These are phyloP conservation scores for Drosophila chauvacae DNA, from an alignment of 1,140 invertebrate genomes.

Conservation along the genomic window DNA sequence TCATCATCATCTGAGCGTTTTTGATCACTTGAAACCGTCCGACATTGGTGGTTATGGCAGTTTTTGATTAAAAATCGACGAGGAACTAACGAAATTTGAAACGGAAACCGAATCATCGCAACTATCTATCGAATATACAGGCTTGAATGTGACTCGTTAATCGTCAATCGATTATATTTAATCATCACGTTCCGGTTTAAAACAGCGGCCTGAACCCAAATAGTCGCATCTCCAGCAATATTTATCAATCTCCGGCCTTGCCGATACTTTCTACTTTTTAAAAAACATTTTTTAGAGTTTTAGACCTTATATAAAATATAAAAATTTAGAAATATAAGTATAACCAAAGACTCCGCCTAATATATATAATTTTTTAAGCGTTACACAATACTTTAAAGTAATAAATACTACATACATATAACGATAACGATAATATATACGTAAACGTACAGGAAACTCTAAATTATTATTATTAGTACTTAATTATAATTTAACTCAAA, in stretches of 20 bases:
- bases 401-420: constrained; percentile 16
- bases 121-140: constrained; percentile 27
- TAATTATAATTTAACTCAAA: constrained; percentile 19
- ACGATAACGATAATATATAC: constrained; percentile 38
- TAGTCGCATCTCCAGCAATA: constrained; percentile 48
- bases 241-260: constrained; percentile 72
- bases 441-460: constrained; percentile 25
- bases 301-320: constrained; percentile 55
- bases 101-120: constrained; percentile 3
- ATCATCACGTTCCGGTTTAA: not conserved
- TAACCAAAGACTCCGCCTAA: constrained; percentile 79
- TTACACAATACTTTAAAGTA: constrained; percentile 37
- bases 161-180: not conserved
- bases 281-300: constrained; percentile 34
- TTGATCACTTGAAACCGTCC: constrained; percentile 81
- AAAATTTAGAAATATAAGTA: constrained; percentile 35
- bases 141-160: constrained; percentile 14
- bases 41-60: constrained; percentile 76
- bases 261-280: constrained; percentile 53
- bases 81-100: constrained; percentile 4
- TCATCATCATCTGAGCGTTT: constrained; percentile 70
- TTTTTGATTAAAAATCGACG: constrained; percentile 57
- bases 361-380: constrained; percentile 59
- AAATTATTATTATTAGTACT: constrained; percentile 25
- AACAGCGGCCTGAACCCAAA: not conserved